These are phyloP conservation scores for Epizoanthus fatuus DNA, from an alignment of 92 coral and sea anemone genomes.

Conservation along the genomic window DNA sequence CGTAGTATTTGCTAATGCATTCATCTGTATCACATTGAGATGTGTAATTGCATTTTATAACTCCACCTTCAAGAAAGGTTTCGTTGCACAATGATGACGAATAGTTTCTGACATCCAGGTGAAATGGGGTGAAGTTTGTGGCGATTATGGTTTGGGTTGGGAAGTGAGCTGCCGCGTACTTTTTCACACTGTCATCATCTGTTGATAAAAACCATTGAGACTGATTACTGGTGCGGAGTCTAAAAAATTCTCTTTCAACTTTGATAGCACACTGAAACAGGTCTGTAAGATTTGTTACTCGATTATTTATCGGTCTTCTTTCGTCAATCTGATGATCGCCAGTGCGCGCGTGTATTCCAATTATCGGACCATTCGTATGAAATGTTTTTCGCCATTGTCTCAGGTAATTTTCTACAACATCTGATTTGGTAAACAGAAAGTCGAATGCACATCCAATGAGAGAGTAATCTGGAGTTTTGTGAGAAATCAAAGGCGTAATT, in stretches of 20 bases:
- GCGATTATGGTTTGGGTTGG: conserved; percentile 75
- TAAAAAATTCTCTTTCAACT: conserved; percentile 67
- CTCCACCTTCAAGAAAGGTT: conserved; percentile 64
- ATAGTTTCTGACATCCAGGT: conserved; percentile 75
- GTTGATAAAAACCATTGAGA: conserved; percentile 91
- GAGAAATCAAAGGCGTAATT: conserved; percentile 70
- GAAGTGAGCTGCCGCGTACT: conserved; percentile 61
- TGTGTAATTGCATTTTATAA: conserved; percentile 75
- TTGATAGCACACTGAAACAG: conserved; percentile 81
- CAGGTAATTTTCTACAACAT: conserved; percentile 61
- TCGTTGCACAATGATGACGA: conserved; percentile 53
- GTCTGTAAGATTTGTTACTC: conserved; percentile 49
- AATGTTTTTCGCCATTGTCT: conserved; percentile 54
- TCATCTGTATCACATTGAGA: conserved; percentile 57
- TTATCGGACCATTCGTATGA: conserved; percentile 55
- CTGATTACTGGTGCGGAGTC: conserved; percentile 13
- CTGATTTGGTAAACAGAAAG: conserved; percentile 83
- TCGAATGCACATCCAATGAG: conserved; percentile 91
- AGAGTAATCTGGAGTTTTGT: conserved; percentile 61
- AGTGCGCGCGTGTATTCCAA: conserved; percentile 88
- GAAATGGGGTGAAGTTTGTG: conserved; percentile 79
- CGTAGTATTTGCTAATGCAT: conserved; percentile 64
- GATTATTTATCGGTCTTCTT: conserved; percentile 61
- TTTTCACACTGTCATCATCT: conserved; percentile 75
- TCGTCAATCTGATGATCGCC: conserved; percentile 87